Base-by-base conservation (phyloP, 2,888 invertebrate genomes). In the Folsomia manolachei region DNA sequence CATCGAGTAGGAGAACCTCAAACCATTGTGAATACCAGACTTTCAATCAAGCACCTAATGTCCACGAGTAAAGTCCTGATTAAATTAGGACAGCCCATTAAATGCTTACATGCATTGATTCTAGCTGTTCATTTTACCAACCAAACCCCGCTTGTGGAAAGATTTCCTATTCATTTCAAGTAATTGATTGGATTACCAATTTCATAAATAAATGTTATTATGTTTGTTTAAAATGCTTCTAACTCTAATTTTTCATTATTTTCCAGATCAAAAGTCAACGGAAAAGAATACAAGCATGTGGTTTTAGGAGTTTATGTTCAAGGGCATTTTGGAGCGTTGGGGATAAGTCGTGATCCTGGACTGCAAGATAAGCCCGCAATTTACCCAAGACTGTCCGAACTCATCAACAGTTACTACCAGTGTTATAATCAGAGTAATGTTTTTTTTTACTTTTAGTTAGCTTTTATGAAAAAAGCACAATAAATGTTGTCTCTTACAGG, bases 141-240 rank as follows among this genome's bases (percentile, higher is more conserved):
- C 56, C 74, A 72, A 23, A 70, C 72, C 4, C 67, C 70, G 11
- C 62, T 72, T 4, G 72, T 80, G n/a, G 80, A 79, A 26, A 64
- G 80, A 39, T 80, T 80, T 52, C 78, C 80, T 1, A 77, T 80
- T 14, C 79, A 80, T 53, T 80, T 80, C 75, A 78, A 76, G 79
- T 79, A 77, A 2, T 2, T 56, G 14, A n/a, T n/a, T n/a, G n/a
- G n/a, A n/a, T n/a, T n/a, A n/a, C n/a, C n/a, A n/a, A n/a, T n/a
- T 51, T 11, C 52, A 51, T 18, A 51, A 51, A 18, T 14, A 51
- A 51, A 18, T 51, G 52, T 11, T 51, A 18, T 11, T 11, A 51
- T 14, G 11, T 51, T 51, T 51, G 11, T 51, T 51, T 14, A 51
- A 18, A 18, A 51, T 18, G 18, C 11, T 14, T 51, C 11, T 11